Base-by-base conservation (phyloP, 1,140 invertebrate genomes). In the Tetragnatha versicolor region DNA sequence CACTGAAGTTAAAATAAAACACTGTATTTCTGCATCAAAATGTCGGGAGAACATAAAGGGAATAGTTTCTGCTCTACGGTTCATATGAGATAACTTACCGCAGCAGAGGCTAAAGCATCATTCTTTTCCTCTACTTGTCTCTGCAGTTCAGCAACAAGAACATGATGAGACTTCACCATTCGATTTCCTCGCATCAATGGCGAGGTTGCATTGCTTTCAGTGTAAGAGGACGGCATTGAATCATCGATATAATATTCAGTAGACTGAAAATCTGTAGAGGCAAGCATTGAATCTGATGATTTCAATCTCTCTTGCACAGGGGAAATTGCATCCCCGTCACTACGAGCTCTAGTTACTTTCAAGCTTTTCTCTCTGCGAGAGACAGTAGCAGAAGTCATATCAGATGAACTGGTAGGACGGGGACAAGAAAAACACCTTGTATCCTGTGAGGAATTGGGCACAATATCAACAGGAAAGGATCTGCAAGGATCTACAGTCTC, bases 221-320 rank as follows among this genome's bases (percentile, higher is more conserved):
- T 84, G 45, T 85, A 86, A 20, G 86, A 86, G 17, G 86, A 87
- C 29, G 86, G 86, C 85, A 87, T 85, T 42, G 92, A 94, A 85
- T 94, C 93, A 84, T 94, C 93, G 87, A 94, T 93, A 88, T 93
- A 94, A 89, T 91, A 93, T 82, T 94, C 92, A 68, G 92, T 91
- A 82, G 90, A 90, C 82, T 91, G 88, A 86, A 93, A 93, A 85
- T 93, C 92, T 37, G 31, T 33, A 29, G 78, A 79, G 33, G 37
- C 51, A 53, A 61, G 9, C 35, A 77, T 37, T 20, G 73, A 77
- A 35, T 79, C 76, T 58, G 76, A 55, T 58, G 76, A 68, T 25
- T 69, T 79, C 25, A 79, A 47, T 0, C 63, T 35, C 47, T 79
- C 76, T 22, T 60, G 63, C 22, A 69, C 45, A 10, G 76, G 65